Evolutionary conservation across 2,888 invertebrate genomes (phyloP).

Genomic region (Synergus japonicus): DNA sequence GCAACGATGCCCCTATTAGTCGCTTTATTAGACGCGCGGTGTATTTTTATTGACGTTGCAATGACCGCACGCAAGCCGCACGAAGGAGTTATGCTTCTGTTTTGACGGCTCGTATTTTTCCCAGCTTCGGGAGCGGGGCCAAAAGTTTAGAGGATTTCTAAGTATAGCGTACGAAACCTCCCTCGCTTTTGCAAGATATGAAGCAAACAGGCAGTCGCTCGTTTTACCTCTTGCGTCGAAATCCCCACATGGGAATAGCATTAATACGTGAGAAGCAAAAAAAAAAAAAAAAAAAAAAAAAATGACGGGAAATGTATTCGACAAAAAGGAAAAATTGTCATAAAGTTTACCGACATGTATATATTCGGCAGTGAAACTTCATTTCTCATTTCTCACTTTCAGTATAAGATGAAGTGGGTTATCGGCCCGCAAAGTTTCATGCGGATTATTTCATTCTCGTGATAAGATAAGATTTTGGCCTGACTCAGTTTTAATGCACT

Average conservation of each 20-base stretch:
- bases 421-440: constrained; percentile 25
- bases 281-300: background rate
- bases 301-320: background rate
- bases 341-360: background rate
- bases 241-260: background rate
- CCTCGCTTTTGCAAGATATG: constrained; percentile 42
- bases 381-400: background rate
- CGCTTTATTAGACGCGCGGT: constrained; percentile 60
- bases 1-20: constrained; percentile 59
- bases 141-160: constrained; percentile 69
- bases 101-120: constrained; percentile 53
- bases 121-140: constrained; percentile 64
- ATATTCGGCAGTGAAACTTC: background rate
- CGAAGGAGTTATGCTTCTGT: constrained; percentile 54
- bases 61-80: constrained; percentile 48
- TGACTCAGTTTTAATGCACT: constrained; percentile 40
- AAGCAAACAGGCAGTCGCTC: background rate
- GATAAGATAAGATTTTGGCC: constrained; percentile 37
- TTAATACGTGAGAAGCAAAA: background rate
- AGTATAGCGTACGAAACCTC: constrained; percentile 64
- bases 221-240: background rate
- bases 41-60: constrained; percentile 55
- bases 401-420: constrained; percentile 30
- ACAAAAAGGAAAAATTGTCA: background rate
- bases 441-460: constrained; percentile 26